phyloP scores from a whole-genome alignment of 2,113 vertebrate species.

The Thamnaconus septentrionalis region DNA sequence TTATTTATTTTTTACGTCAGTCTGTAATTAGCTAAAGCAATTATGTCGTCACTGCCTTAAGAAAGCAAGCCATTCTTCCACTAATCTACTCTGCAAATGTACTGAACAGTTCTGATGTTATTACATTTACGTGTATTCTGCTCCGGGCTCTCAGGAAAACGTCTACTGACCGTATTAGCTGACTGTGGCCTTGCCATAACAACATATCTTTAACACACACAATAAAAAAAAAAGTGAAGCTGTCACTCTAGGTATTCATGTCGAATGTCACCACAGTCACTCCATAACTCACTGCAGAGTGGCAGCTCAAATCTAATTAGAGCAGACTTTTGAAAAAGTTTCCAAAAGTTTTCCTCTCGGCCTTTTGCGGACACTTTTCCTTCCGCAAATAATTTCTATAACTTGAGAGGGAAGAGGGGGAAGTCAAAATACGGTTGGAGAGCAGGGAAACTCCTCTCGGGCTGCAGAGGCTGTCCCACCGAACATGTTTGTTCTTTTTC shows the following conservation, averaged over 20 bases:
- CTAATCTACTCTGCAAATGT: neutral
- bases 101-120: conserved; percentile 10
- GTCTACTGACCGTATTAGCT: conserved; percentile 5
- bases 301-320: no score
- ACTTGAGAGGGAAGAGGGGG: conserved; percentile 17
- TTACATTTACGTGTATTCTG: conserved; percentile 16
- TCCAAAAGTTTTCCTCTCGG: neutral
- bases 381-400: conserved; percentile 19
- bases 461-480: conserved; percentile 52
- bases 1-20: no score
- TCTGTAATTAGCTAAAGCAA: conserved; percentile 11
- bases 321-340: no score
- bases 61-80: conserved; percentile 12
- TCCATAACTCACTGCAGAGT: no score
- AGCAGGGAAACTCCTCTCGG: conserved; percentile 39
- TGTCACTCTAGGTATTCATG: no score
- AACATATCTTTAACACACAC: neutral
- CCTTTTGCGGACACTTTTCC: neutral
- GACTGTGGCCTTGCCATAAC: neutral
- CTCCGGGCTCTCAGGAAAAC: neutral
- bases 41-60: conserved; percentile 1
- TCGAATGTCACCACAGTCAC: no score
- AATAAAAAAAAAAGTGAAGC: no score
- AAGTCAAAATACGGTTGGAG: conserved; percentile 26
- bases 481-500: conserved; percentile 61